These are phyloP conservation scores for Xestobium rufovillosum DNA, from an alignment of 2,888 invertebrate species.

Conservation along the genomic window DNA sequence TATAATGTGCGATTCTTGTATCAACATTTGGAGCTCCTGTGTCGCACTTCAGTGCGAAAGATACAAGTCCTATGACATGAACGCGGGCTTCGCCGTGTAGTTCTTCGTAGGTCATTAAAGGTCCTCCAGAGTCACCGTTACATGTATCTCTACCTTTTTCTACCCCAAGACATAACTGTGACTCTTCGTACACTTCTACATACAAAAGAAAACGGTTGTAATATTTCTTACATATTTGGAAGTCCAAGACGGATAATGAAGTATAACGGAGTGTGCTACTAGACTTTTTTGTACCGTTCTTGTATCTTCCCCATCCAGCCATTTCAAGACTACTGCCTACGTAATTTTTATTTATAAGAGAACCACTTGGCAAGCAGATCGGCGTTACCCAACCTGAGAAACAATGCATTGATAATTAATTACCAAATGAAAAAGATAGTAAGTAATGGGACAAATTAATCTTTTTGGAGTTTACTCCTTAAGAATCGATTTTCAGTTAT, in stretches of 20 bases:
- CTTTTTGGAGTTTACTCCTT: too few species aligned
- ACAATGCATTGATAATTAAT: constrained; percentile 18
- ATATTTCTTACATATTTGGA: constrained; percentile 23
- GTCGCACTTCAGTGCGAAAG: constrained; percentile 51
- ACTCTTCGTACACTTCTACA: constrained; percentile 7
- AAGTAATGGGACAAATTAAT: too few species aligned
- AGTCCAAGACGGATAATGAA: constrained; percentile 32
- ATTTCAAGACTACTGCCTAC: constrained; percentile 45
- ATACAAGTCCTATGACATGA: constrained; percentile 54
- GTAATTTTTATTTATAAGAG: constrained; percentile 36
- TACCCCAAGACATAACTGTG: constrained; percentile 43
- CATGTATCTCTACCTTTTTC: constrained; percentile 50
- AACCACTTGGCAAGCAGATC: constrained; percentile 49
- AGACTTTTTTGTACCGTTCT: constrained; percentile 25
- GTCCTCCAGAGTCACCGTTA: constrained; percentile 57
- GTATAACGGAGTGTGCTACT: constrained; percentile 35
- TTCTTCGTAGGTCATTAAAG: constrained; percentile 44
- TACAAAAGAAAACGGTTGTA: constrained; percentile 9
- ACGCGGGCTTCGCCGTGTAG: constrained; percentile 46
- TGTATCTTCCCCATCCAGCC: constrained; percentile 45
- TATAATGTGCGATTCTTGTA: constrained; percentile 49
- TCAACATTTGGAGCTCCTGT: constrained; percentile 53
- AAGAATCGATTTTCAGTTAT: too few species aligned
- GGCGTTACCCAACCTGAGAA: constrained; percentile 49
- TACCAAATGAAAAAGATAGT: too few species aligned